These are phyloP conservation scores for Hippolais icterina DNA, from an alignment of 2,113 vertebrate species.

Conservation along the genomic window DNA sequence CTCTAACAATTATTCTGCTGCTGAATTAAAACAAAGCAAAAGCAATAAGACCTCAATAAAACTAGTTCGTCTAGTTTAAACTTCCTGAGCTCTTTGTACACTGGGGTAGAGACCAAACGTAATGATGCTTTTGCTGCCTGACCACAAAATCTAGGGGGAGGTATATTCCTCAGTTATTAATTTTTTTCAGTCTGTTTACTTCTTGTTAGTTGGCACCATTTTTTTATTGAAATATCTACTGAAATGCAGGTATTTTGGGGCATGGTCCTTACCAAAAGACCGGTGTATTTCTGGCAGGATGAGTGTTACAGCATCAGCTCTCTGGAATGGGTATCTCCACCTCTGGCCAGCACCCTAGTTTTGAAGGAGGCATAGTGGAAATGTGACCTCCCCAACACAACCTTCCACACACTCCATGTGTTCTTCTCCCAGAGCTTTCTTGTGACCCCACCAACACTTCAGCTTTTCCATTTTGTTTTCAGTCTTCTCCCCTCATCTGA, in stretches of 20 bases:
- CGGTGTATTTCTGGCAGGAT: not conserved
- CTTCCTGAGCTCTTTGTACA: not conserved
- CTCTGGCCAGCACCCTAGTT: not conserved
- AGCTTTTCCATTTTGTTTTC: not conserved
- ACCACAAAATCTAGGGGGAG: not conserved
- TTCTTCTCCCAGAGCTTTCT: not conserved
- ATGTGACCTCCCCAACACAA: accelerated
- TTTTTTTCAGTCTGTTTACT: not conserved
- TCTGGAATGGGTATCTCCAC: not conserved
- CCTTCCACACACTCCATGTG: not conserved
- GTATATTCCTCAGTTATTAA: not conserved
- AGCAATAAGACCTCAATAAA: not conserved
- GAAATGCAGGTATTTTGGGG: not conserved
- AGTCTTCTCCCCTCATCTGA: not conserved
- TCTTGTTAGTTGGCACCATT: not conserved
- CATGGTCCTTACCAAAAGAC: not conserved
- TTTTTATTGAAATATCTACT: not conserved
- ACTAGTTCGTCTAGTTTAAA: not conserved
- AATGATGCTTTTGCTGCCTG: not conserved
- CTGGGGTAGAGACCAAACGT: not conserved
- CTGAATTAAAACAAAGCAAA: constrained; percentile 3
- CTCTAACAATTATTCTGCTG: not conserved
- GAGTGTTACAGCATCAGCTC: not conserved
- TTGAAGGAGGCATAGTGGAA: not conserved
- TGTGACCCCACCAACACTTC: not conserved